Evolutionary conservation across 1,140 invertebrate genomes (phyloP).

Genomic region (Magallana gigas): DNA sequence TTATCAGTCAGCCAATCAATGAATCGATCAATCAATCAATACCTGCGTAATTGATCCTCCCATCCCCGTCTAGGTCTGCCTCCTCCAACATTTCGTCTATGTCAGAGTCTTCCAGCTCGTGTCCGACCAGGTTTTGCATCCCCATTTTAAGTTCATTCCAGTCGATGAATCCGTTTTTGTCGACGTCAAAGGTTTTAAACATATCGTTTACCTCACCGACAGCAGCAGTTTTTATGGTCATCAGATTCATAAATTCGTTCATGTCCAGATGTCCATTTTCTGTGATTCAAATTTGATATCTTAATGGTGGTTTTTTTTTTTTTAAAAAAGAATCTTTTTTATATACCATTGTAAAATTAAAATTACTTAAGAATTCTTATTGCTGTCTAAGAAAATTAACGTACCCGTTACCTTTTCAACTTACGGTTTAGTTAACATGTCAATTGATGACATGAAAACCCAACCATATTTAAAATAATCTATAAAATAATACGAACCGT

Average conservation of each 20-base stretch:
- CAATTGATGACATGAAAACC: not conserved
- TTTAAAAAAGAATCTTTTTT: too few species aligned
- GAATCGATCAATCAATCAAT: not conserved
- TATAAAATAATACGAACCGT: constrained; percentile 81
- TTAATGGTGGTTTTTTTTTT: too few species aligned
- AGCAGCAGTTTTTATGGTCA: constrained; percentile 15
- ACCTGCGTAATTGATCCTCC: constrained; percentile 43
- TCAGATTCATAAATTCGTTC: constrained; percentile 29
- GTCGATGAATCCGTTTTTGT: constrained; percentile 43
- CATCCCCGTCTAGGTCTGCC: constrained; percentile 45
- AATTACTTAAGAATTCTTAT: too few species aligned
- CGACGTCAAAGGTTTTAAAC: constrained; percentile 40
- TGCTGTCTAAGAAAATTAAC: too few species aligned
- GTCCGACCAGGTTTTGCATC: constrained; percentile 11
- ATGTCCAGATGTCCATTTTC: constrained; percentile 21
- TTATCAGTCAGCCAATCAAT: too few species aligned
- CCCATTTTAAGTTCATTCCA: constrained; percentile 37
- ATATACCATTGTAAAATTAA: too few species aligned
- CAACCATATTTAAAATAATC: not conserved
- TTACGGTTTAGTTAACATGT: too few species aligned
- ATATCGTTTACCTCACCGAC: constrained; percentile 24
- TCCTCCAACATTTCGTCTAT: constrained; percentile 46
- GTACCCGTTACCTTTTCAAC: too few species aligned
- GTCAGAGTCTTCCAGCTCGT: constrained; percentile 24
- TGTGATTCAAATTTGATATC: not conserved